Evolutionary conservation across 2,113 vertebrate genomes (phyloP).

Genomic region (Coregonus clupeaformis): DNA sequence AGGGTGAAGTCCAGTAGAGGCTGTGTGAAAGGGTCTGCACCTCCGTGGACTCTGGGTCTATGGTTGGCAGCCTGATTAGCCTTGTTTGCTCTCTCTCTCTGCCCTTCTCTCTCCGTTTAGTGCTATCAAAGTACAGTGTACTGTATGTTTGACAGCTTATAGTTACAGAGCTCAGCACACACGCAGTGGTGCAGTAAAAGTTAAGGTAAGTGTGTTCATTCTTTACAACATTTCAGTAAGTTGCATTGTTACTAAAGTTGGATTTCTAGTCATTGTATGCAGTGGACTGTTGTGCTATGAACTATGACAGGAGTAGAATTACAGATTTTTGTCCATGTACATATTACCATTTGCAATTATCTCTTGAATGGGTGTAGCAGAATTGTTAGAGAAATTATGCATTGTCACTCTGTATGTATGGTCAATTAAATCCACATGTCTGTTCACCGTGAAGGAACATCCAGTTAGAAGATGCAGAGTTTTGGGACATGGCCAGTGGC

Average conservation of each 20-base stretch:
- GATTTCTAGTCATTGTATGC: background rate
- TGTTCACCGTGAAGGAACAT: background rate
- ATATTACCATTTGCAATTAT: background rate
- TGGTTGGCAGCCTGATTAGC: slow-evolving; percentile 29
- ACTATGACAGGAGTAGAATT: background rate
- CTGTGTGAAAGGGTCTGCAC: slow-evolving; percentile 15
- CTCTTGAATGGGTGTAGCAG: background rate
- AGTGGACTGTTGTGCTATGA: background rate
- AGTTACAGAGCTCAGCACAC: background rate
- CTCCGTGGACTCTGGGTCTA: slow-evolving; percentile 32
- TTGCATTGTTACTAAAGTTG: background rate
- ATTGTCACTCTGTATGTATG: background rate
- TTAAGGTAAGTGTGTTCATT: slow-evolving; percentile 26
- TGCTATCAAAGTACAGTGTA: background rate
- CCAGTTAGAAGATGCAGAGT: slow-evolving; percentile 50
- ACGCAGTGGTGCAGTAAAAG: background rate
- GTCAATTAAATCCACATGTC: slow-evolving; percentile 13
- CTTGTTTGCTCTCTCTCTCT: slow-evolving; percentile 46
- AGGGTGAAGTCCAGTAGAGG: slow-evolving; percentile 71
- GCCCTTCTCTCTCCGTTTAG: background rate
- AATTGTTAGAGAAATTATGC: background rate
- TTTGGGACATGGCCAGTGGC: slow-evolving; percentile 24
- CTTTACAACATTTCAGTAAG: background rate
- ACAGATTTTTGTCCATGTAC: background rate
- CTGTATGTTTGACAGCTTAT: background rate